These are phyloP conservation scores for Pseudorasbora parva DNA, from an alignment of 2,113 vertebrate species.

Conservation along the genomic window DNA sequence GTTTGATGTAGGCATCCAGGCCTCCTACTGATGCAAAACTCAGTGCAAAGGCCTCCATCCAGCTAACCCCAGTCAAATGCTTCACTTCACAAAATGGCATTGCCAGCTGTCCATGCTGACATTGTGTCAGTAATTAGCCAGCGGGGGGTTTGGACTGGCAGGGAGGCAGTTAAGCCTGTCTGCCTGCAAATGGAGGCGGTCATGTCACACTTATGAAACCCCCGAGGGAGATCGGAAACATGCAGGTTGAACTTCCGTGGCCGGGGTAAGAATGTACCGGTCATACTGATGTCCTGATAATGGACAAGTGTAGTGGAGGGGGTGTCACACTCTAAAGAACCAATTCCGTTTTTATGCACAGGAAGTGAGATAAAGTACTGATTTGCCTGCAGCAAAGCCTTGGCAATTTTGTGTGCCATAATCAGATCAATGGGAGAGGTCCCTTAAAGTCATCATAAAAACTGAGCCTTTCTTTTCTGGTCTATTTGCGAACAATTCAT, in stretches of 20 bases:
- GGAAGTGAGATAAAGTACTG: slow-evolving; percentile 21
- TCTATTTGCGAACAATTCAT: background rate
- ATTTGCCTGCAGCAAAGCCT: slow-evolving; percentile 9
- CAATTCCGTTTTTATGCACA: background rate
- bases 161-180: slow-evolving; percentile 27
- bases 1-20: background rate
- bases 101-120: slow-evolving; percentile 52
- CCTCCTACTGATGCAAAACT: slow-evolving; percentile 16
- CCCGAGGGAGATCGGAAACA: background rate
- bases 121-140: slow-evolving; percentile 48
- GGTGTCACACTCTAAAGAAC: slow-evolving; percentile 1
- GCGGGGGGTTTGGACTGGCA: slow-evolving; percentile 41
- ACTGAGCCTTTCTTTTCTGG: background rate
- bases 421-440: background rate
- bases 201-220: slow-evolving; percentile 40
- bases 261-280: background rate
- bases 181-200: slow-evolving; percentile 45
- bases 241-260: slow-evolving; percentile 25
- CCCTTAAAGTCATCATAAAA: background rate
- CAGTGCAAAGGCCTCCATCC: slow-evolving; percentile 15
- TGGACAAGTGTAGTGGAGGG: background rate
- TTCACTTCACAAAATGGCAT: slow-evolving; percentile 33
- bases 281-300: slow-evolving; percentile 14
- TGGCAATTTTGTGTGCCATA: slow-evolving; percentile 1
- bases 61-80: slow-evolving; percentile 44